phyloP scores from a whole-genome alignment of 2,797 vertebrate species.

The Siniperca undulata region DNA sequence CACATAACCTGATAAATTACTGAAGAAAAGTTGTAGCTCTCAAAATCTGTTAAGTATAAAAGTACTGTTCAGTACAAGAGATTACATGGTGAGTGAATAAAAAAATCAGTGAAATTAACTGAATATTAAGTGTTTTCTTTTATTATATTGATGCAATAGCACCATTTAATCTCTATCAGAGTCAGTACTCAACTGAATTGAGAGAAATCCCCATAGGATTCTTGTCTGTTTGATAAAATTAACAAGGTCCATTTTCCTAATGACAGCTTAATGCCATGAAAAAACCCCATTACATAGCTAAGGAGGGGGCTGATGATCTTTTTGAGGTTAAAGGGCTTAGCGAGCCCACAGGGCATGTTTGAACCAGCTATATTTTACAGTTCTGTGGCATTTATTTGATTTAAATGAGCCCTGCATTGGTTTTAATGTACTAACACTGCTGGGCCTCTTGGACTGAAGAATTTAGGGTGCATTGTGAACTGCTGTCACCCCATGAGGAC shows the following conservation, averaged over 20 bases:
- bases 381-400: slow-evolving; percentile 67
- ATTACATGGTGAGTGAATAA: slow-evolving; percentile 5
- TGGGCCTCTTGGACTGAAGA: slow-evolving; percentile 47
- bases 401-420: slow-evolving; percentile 65
- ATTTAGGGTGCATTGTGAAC: slow-evolving; percentile 69
- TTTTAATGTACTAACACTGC: slow-evolving; percentile 55
- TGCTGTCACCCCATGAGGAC: slow-evolving; percentile 62
- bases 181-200: slow-evolving; percentile 42
- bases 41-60: neutral
- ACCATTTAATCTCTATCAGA: slow-evolving; percentile 39
- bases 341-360: slow-evolving; percentile 19
- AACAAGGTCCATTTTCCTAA: slow-evolving; percentile 75
- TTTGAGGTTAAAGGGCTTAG: slow-evolving; percentile 64
- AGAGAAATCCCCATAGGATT: slow-evolving; percentile 47
- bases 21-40: neutral
- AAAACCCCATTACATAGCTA: slow-evolving; percentile 49
- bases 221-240: slow-evolving; percentile 57
- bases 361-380: slow-evolving; percentile 63
- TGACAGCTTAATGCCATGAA: slow-evolving; percentile 66
- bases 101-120: neutral
- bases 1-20: neutral
- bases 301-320: slow-evolving; percentile 61
- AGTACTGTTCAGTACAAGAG: neutral
- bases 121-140: slow-evolving; percentile 9
- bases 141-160: neutral